Conservation (phyloP, 2,888 invertebrate species). For the Aphodius sticticus region DNA sequence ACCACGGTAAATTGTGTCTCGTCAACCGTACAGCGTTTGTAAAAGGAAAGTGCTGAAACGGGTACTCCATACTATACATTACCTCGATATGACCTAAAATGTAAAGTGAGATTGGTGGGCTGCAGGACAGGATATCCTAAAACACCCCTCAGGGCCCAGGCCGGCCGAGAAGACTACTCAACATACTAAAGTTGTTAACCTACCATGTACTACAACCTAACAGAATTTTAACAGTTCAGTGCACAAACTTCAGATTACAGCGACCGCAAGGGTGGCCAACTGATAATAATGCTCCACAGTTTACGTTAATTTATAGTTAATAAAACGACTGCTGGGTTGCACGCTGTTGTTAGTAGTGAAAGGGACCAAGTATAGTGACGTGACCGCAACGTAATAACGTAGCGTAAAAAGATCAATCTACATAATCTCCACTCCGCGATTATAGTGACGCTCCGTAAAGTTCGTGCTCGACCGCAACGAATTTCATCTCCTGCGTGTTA, state of each 20-base stretch:
- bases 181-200: neutral
- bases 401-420: no score
- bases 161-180: neutral
- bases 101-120: neutral
- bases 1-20: neutral
- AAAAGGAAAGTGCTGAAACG: neutral
- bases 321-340: neutral
- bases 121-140: neutral
- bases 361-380: no score
- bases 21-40: neutral
- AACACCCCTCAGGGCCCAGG: neutral
- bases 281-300: neutral
- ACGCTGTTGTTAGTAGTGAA: neutral
- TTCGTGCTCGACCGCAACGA: no score
- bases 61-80: neutral
- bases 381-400: no score
- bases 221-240: neutral
- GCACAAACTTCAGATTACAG: neutral
- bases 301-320: no score
- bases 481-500: no score
- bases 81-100: neutral
- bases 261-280: neutral
- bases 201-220: neutral
- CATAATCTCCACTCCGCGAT: no score
- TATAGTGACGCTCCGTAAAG: no score